A percentile compares a stretch with the other conserved stretches of the same genome.
Evolutionary conservation across 53 echinoderm and acorn worm genomes (phyloP).

Genomic region (Arbacia lixula): DNA sequence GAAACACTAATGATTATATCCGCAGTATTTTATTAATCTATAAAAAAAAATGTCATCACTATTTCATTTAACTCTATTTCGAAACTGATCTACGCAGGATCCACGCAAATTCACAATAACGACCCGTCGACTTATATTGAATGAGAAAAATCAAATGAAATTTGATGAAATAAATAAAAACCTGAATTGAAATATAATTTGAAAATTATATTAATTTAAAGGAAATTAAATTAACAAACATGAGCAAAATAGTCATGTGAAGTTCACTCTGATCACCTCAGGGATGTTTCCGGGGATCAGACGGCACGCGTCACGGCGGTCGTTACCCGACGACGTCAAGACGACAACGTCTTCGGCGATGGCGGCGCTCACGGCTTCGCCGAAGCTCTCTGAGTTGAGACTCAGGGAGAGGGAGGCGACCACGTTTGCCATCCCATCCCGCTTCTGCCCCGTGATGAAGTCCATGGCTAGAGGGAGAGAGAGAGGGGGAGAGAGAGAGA

Average conservation of each 20-base stretch:
- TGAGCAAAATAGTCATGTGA: background rate
- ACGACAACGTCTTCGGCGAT: conserved; percentile 10
- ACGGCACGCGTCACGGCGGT: background rate
- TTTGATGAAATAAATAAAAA: background rate
- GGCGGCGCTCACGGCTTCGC: background rate
- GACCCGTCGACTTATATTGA: no score
- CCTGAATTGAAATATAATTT: background rate
- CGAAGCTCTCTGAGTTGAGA: background rate
- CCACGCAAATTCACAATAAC: no score
- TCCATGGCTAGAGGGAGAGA: conserved; percentile 1
- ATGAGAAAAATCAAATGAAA: background rate
- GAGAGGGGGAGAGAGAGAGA: background rate
- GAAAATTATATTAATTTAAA: background rate
- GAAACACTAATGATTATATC: no score
- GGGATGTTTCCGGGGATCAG: conserved; percentile 21
- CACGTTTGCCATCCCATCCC: background rate
- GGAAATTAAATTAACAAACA: background rate
- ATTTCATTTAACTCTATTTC: no score
- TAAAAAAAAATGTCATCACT: no score
- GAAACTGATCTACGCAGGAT: no score
- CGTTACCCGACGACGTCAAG: conserved; percentile 38
- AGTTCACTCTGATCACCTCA: background rate
- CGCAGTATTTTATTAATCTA: no score
- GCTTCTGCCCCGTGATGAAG: background rate
- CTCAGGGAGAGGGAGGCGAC: conserved; percentile 30